Base-by-base conservation (phyloP, 2,888 invertebrate genomes). In the Acanthosepion pharaonis region DNA sequence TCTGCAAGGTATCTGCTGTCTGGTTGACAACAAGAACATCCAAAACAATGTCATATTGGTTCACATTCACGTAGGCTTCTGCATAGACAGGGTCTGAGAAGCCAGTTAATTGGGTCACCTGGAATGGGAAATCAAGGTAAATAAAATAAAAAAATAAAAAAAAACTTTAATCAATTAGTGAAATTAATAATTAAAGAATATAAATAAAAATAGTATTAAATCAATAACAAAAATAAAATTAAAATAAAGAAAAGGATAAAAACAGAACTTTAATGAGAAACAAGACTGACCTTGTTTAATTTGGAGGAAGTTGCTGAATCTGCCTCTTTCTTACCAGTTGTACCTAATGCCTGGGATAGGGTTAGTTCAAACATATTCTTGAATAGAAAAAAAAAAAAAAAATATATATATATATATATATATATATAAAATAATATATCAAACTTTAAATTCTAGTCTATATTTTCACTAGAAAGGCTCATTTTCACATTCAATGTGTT, bases 31-130 rank as follows among this genome's bases (percentile, higher is more conserved):
- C 98, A 53, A 99, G 98, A 91, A 99, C 99, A 97, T 99, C 99
- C 92, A 99, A 98, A 93, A 99, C 99, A 96, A 99, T 99, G 97
- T 99, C 99, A 98, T 99, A 99, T 96, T 97, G 97, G 96, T 97
- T 97, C 96, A 99, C 99, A 97, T 99, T 98, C 3, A 99, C 99
- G 97, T 99, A 99, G n/a, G 99, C 99, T 98, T 99, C 99, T 0
- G 99, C 99, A 97, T 99, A 99, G 95, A 99, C 99, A 0, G 99
- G 99, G 98, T 99, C 99, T 0, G 99, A 99, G 98, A 99, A 99
- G 28, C 99, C 99, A 8, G 99, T 99, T 97, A 99, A 98, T 97
- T 99, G 99, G 91, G 99, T 99, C 95, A 99, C 98, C 97, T 97
- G 95, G 5, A 94, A 94, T 42, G 91, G 78, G 91, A 94, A 93